phyloP scores from a whole-genome alignment of 2,797 vertebrate genomes.

The Toxotes lorentzi region DNA sequence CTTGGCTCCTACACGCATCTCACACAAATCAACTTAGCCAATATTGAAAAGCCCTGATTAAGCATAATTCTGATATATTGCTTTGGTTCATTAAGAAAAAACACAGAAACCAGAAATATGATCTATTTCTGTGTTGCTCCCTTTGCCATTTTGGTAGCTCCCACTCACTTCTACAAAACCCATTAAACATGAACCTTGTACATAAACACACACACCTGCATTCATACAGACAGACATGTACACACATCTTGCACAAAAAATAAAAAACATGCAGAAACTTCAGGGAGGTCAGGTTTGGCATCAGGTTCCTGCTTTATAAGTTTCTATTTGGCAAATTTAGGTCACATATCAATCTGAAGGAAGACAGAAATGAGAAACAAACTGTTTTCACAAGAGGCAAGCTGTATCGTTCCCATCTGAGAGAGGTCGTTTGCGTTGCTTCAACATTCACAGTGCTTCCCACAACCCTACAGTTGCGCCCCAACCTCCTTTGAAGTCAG shows the following conservation, averaged over 20 bases:
- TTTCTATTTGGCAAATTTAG: constrained; percentile 80
- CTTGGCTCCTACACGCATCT: constrained; percentile 79
- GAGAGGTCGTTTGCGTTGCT: constrained; percentile 73
- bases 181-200: constrained; percentile 75
- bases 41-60: constrained; percentile 81
- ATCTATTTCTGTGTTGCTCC: constrained; percentile 82
- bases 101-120: constrained; percentile 80
- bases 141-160: constrained; percentile 78
- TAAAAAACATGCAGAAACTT: constrained; percentile 63
- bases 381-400: constrained; percentile 59
- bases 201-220: constrained; percentile 52
- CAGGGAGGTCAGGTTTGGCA: constrained; percentile 80
- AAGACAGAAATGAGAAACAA: constrained; percentile 60
- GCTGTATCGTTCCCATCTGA: constrained; percentile 66
- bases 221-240: constrained; percentile 27
- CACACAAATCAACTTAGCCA: constrained; percentile 84
- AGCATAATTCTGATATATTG: constrained; percentile 87
- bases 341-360: constrained; percentile 80
- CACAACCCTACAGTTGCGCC: constrained; percentile 71
- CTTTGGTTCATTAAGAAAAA: constrained; percentile 85
- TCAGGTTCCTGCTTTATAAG: constrained; percentile 79
- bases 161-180: constrained; percentile 81
- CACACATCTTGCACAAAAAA: constrained; percentile 23
- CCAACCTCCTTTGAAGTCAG: constrained; percentile 80
- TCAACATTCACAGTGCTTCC: constrained; percentile 74